Evolutionary conservation across 2,797 vertebrate species (phyloP).

Genomic region (Rhynchotus rufescens): DNA sequence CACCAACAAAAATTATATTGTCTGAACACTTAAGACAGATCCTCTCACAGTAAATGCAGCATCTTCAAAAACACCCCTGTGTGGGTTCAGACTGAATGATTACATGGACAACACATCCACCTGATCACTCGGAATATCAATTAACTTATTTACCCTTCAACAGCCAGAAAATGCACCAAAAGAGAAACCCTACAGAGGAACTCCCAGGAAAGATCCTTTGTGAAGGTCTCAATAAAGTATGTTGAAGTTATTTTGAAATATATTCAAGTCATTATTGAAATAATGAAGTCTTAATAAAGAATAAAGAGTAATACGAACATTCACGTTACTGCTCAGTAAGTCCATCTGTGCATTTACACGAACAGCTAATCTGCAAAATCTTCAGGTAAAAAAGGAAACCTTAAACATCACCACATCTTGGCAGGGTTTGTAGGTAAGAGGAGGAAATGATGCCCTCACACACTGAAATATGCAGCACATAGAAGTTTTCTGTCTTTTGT

Average conservation of each 20-base stretch:
- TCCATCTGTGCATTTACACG: constrained; percentile 13
- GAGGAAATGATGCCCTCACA: neutral
- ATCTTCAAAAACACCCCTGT: neutral
- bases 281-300: too few species aligned
- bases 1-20: neutral
- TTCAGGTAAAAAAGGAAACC: neutral
- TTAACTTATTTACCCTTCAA: constrained; percentile 49
- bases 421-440: neutral
- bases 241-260: too few species aligned
- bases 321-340: constrained; percentile 36
- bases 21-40: neutral
- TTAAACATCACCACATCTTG: neutral
- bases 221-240: constrained; percentile 41
- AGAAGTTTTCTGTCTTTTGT: neutral
- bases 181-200: constrained; percentile 3
- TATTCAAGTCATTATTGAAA: too few species aligned
- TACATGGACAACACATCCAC: constrained; percentile 16
- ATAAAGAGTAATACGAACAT: neutral
- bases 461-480: neutral
- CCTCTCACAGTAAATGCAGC: neutral
- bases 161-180: constrained; percentile 20
- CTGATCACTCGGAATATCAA: constrained; percentile 61
- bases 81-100: neutral
- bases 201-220: constrained; percentile 6
- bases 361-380: constrained; percentile 39